These are phyloP conservation scores for Trichonephila clavipes DNA, from an alignment of 1,140 invertebrate species.

Conservation along the genomic window DNA sequence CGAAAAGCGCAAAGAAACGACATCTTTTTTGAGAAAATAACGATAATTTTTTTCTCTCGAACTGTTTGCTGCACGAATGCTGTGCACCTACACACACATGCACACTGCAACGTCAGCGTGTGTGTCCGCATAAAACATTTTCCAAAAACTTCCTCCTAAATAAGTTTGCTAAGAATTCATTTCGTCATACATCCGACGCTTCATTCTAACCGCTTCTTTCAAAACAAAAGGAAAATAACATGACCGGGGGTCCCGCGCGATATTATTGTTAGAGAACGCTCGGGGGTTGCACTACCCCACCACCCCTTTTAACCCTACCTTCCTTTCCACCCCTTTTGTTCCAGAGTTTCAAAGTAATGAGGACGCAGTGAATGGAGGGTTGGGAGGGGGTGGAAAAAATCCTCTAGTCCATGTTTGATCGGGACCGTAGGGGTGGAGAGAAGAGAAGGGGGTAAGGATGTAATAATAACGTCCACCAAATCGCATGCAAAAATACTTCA, in stretches of 20 bases:
- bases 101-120: background rate
- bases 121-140: background rate
- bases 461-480: slow-evolving; percentile 74
- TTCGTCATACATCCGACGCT: slow-evolving; percentile 14
- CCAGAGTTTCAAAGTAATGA: slow-evolving; percentile 56
- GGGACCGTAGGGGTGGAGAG: slow-evolving; percentile 4
- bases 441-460: slow-evolving; percentile 4
- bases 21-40: background rate
- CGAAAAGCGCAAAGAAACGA: background rate
- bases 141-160: slow-evolving; percentile 33
- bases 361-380: slow-evolving; percentile 16
- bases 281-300: background rate
- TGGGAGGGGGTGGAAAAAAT: background rate
- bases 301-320: slow-evolving; percentile 69
- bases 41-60: background rate
- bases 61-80: background rate
- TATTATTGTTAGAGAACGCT: slow-evolving; percentile 63
- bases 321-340: slow-evolving; percentile 43
- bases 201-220: background rate
- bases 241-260: slow-evolving; percentile 62
- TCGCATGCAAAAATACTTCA: slow-evolving; percentile 72
- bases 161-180: slow-evolving; percentile 73
- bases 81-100: background rate
- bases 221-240: slow-evolving; percentile 64
- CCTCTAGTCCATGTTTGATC: slow-evolving; percentile 71